Conservation (phyloP, 2,888 invertebrate genomes). For the Villa cingulata region DNA sequence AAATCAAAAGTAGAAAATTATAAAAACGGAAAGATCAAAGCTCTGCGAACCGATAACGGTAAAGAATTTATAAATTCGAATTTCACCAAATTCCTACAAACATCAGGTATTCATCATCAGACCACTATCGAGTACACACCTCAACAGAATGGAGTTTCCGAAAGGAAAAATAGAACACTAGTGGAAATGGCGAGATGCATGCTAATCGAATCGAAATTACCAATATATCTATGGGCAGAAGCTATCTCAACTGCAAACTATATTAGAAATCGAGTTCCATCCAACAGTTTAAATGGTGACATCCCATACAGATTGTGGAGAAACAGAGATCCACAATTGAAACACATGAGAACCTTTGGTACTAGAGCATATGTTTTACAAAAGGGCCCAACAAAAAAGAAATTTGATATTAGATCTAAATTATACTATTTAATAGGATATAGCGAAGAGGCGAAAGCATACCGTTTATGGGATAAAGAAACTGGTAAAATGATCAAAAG, state of each 20-base stretch:
- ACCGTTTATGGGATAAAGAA: not conserved
- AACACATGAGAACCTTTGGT: not conserved
- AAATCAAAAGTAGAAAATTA: no score
- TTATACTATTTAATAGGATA: not conserved
- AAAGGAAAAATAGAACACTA: no score
- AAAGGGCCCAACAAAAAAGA: conserved; percentile 4
- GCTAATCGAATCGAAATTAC: not conserved
- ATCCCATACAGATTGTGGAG: not conserved
- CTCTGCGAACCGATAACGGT: no score
- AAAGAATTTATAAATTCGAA: no score
- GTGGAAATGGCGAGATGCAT: no score
- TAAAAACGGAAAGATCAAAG: no score
- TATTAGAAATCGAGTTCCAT: not conserved
- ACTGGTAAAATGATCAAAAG: not conserved
- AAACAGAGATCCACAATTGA: not conserved
- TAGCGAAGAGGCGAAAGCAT: not conserved
- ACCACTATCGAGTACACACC: no score
- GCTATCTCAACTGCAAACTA: not conserved
- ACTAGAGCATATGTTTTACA: not conserved
- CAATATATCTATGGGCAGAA: not conserved
- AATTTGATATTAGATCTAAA: conserved; percentile 10
- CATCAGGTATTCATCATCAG: no score
- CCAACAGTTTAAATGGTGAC: not conserved
- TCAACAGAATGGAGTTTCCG: no score
- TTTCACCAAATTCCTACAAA: no score